These are phyloP conservation scores for Sebastes nivosus DNA, from an alignment of 2,797 vertebrate genomes.

Conservation along the genomic window DNA sequence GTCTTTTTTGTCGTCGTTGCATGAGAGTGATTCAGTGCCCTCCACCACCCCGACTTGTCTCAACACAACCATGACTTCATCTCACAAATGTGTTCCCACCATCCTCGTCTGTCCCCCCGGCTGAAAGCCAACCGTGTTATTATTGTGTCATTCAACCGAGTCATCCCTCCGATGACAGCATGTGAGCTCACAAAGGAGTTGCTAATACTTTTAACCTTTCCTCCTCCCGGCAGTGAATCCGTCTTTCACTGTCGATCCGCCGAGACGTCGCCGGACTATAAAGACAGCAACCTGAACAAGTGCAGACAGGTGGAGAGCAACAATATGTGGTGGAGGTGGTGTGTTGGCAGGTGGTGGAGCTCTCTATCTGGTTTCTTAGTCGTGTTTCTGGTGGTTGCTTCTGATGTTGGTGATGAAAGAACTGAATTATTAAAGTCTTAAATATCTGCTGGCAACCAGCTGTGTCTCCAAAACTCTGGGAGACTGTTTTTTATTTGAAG, in stretches of 20 bases:
- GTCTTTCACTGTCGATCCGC: conserved; percentile 8
- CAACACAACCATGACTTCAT: conserved; percentile 72
- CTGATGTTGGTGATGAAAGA: background rate
- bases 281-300: conserved; percentile 23
- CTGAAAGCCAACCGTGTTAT: conserved; percentile 56
- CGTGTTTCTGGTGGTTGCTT: conserved; percentile 1
- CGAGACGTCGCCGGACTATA: conserved; percentile 13
- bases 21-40: conserved; percentile 51
- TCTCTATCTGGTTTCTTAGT: conserved; percentile 23
- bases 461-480: conserved; percentile 18
- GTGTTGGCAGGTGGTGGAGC: conserved; percentile 19
- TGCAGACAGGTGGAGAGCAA: conserved; percentile 24
- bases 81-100: conserved; percentile 46
- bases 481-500: background rate
- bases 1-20: conserved; percentile 34
- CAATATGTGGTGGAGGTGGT: background rate
- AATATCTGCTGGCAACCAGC: background rate
- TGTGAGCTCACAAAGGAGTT: conserved; percentile 44
- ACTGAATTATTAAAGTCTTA: background rate
- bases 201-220: conserved; percentile 18
- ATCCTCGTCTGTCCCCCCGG: conserved; percentile 24
- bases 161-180: conserved; percentile 42
- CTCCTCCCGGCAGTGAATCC: conserved; percentile 4
- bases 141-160: conserved; percentile 55
- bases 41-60: conserved; percentile 62